Percentiles rank a stretch among this genome's conserved stretches.
Evolutionary conservation across 2,888 invertebrate genomes (phyloP).

Genomic region (Coleophora flavipennella): DNA sequence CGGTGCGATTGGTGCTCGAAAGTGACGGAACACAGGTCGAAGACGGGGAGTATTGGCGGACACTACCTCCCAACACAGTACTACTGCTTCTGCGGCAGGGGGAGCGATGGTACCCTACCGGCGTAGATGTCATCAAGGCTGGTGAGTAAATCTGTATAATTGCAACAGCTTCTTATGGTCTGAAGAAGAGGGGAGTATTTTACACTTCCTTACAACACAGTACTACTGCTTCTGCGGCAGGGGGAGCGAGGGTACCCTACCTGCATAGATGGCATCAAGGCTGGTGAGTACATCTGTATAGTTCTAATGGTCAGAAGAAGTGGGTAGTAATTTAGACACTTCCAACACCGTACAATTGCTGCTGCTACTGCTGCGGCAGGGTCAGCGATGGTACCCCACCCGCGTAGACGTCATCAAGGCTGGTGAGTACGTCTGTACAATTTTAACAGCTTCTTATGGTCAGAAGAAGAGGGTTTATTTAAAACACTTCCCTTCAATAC

Average conservation of each 20-base stretch:
- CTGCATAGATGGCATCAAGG: constrained; percentile 94
- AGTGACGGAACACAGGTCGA: constrained; percentile 97
- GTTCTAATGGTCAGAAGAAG: too few relatives aligned
- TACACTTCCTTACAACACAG: constrained; percentile 93
- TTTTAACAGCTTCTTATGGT: too few relatives aligned
- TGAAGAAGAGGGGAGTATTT: constrained; percentile 98
- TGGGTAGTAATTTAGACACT: constrained; percentile 95
- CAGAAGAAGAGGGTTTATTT: too few relatives aligned
- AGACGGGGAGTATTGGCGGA: constrained; percentile 96
- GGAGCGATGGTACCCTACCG: constrained; percentile 94
- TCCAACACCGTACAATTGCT: constrained; percentile 90
- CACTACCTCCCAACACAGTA: constrained; percentile 92
- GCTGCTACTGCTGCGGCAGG: too few relatives aligned
- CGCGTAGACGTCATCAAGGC: too few relatives aligned
- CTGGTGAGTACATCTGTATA: constrained; percentile 77
- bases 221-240: constrained; percentile 88
- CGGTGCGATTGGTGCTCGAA: constrained; percentile 92
- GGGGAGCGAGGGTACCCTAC: constrained; percentile 96
- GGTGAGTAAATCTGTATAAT: constrained; percentile 74
- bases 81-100: constrained; percentile 90
- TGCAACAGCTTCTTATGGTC: too few relatives aligned
- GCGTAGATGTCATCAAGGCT: constrained; percentile 95
- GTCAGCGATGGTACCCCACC: too few relatives aligned
- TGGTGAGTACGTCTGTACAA: too few relatives aligned
- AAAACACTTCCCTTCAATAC: too few relatives aligned